phyloP scores from a whole-genome alignment of 23 tunicate species.

The Trididemnum miniatum region DNA sequence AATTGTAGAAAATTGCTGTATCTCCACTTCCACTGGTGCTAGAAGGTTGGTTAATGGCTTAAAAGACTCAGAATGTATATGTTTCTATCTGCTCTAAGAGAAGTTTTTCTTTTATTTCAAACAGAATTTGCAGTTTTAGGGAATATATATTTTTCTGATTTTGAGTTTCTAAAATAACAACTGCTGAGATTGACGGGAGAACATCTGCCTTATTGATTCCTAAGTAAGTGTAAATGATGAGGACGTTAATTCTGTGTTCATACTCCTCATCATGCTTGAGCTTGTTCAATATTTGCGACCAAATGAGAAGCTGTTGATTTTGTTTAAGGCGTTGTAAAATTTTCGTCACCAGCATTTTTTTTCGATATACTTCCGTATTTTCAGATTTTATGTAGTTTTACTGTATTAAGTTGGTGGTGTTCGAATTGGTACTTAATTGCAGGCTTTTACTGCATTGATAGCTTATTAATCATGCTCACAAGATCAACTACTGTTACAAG shows the following conservation, averaged over 20 bases:
- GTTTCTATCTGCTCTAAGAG: constrained; percentile 29
- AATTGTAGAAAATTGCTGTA: not conserved
- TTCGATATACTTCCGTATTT: too few relatives aligned
- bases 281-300: not conserved
- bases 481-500: constrained; percentile 29
- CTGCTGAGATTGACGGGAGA: not conserved
- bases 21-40: constrained; percentile 31
- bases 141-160: not conserved
- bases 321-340: not conserved
- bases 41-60: constrained; percentile 27
- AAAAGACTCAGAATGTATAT: constrained; percentile 15
- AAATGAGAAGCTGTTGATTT: not conserved
- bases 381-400: not conserved
- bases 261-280: not conserved
- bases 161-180: not conserved
- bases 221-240: not conserved
- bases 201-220: not conserved
- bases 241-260: too few relatives aligned
- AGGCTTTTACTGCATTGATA: constrained; percentile 12
- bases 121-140: not conserved
- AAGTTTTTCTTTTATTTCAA: constrained; percentile 14
- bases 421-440: not conserved
- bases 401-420: not conserved
- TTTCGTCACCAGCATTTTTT: not conserved
- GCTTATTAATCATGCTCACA: constrained; percentile 1